phyloP scores from a whole-genome alignment of 2,888 invertebrate species.

The Temnothorax rugatulus region DNA sequence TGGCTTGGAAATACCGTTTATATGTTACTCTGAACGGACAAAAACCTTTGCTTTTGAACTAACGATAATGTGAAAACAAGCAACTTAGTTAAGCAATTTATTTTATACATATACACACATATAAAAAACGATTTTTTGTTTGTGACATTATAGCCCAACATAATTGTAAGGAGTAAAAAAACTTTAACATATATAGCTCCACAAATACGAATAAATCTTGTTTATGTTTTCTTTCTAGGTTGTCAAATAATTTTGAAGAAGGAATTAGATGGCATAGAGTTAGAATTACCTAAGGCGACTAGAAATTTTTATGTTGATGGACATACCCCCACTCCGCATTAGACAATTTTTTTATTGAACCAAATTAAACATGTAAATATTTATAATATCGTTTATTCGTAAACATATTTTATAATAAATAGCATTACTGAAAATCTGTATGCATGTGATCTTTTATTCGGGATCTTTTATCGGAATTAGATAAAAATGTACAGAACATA shows the following conservation, averaged over 20 bases:
- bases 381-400: constrained; percentile 45
- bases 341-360: constrained; percentile 77
- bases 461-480: not conserved
- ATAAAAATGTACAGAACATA: not conserved
- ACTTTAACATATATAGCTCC: not conserved
- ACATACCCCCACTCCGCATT: constrained; percentile 98
- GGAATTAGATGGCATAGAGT: constrained; percentile 94
- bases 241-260: constrained; percentile 97
- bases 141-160: not conserved
- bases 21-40: not conserved
- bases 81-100: too few species aligned
- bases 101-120: not conserved
- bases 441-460: not conserved
- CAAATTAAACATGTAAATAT: constrained; percentile 60
- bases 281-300: constrained; percentile 94
- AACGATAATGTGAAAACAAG: too few species aligned
- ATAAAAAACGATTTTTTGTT: not conserved
- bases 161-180: not conserved
- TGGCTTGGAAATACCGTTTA: not conserved
- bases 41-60: not conserved
- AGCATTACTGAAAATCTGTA: constrained; percentile 8
- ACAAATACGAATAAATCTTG: not conserved
- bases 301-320: constrained; percentile 99
- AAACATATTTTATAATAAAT: constrained; percentile 45
- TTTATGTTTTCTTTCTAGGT: constrained; percentile 87